phyloP scores from a whole-genome alignment of 2,797 vertebrate species.

The Chelonia mydas region DNA sequence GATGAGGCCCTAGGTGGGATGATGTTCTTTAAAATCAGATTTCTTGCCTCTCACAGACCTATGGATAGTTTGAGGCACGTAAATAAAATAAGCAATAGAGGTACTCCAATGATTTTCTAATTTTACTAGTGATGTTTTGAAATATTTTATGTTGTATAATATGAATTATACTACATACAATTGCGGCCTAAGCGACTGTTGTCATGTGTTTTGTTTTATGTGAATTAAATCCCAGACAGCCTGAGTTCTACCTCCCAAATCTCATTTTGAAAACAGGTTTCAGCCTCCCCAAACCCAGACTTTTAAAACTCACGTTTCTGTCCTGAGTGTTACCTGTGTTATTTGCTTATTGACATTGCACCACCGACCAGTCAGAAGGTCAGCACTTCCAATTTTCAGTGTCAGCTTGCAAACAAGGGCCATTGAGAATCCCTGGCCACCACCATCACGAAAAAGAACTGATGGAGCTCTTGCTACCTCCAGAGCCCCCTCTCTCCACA shows the following conservation, averaged over 20 bases:
- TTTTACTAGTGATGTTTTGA: background rate
- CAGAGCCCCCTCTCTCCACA: background rate
- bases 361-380: background rate
- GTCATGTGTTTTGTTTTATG: background rate
- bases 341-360: background rate
- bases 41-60: background rate
- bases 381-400: rapidly evolving
- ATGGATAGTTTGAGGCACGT: rapidly evolving
- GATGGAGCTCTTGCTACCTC: background rate
- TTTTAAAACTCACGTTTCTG: background rate
- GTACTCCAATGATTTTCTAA: background rate
- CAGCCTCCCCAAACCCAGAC: background rate
- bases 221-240: background rate
- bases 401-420: background rate
- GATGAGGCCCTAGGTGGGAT: background rate
- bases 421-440: background rate
- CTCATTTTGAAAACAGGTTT: background rate
- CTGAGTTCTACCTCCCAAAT: background rate
- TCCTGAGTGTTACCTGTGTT: background rate
- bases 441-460: background rate
- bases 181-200: background rate
- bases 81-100: background rate
- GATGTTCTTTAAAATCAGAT: background rate
- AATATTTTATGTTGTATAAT: background rate
- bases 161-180: background rate